Conservation (phyloP, 2,797 vertebrate genomes). For the Tokudaia tokunoshimensis region DNA sequence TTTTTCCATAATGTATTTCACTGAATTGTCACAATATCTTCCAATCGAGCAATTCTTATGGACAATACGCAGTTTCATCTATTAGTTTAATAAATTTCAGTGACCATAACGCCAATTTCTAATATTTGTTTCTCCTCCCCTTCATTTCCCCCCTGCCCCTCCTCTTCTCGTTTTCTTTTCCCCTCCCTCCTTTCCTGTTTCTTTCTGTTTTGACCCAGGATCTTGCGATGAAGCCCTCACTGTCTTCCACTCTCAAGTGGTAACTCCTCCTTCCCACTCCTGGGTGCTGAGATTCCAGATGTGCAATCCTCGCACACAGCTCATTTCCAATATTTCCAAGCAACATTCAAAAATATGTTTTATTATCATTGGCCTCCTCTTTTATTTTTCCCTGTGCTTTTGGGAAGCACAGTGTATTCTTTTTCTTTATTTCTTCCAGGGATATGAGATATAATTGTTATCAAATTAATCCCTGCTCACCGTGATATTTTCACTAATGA, state of each 20-base stretch:
- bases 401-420: not conserved
- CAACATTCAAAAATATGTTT: constrained; percentile 8
- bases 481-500: not conserved
- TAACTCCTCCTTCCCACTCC: not conserved
- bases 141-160: no score
- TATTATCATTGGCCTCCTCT: not conserved
- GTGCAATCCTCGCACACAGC: not conserved
- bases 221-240: not conserved
- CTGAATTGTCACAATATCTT: not conserved
- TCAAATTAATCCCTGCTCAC: not conserved
- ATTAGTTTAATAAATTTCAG: not conserved
- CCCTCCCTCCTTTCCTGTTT: not conserved
- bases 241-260: not conserved
- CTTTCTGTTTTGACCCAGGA: not conserved
- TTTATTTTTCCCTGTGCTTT: not conserved
- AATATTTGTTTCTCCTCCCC: not conserved
- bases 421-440: constrained; percentile 23
- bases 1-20: not conserved
- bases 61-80: not conserved
- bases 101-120: not conserved
- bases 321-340: constrained; percentile 8
- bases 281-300: not conserved
- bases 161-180: not conserved
- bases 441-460: not conserved
- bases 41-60: constrained; percentile 4